Percentiles rank a stretch among this genome's conserved stretches.
These are phyloP conservation scores for Drosophila cardini DNA, from an alignment of 1,140 invertebrate species.

Conservation along the genomic window DNA sequence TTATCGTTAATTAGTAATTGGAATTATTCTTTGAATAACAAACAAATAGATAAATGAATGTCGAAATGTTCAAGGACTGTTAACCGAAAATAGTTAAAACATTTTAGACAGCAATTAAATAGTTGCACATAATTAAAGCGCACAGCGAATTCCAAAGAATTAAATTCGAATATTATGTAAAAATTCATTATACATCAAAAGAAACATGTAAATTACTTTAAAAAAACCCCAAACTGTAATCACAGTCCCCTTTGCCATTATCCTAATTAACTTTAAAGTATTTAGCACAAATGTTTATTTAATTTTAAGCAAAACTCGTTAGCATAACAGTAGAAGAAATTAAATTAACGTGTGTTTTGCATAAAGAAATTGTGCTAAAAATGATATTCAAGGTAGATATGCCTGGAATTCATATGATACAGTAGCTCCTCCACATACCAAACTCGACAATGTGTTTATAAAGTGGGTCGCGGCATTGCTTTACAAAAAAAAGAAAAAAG, in stretches of 20 bases:
- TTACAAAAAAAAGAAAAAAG: conserved; percentile 2
- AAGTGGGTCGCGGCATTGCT: conserved; percentile 61
- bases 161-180: neutral
- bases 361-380: neutral
- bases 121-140: neutral
- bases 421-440: conserved; percentile 7
- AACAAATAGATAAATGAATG: conserved; percentile 1
- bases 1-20: conserved; percentile 17
- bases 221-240: neutral
- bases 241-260: neutral
- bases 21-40: neutral
- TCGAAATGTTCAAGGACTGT: neutral
- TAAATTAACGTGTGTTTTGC: neutral
- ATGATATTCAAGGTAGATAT: neutral
- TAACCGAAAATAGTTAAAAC: neutral
- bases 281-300: neutral
- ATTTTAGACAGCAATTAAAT: neutral
- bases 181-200: too few species aligned
- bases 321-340: neutral
- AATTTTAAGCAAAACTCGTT: neutral
- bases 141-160: neutral
- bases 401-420: neutral
- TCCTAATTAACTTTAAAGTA: neutral
- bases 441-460: conserved; percentile 20
- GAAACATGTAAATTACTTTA: neutral